Evolutionary conservation across 2,113 vertebrate genomes (phyloP).

Genomic region (Malurus cyaneus): DNA sequence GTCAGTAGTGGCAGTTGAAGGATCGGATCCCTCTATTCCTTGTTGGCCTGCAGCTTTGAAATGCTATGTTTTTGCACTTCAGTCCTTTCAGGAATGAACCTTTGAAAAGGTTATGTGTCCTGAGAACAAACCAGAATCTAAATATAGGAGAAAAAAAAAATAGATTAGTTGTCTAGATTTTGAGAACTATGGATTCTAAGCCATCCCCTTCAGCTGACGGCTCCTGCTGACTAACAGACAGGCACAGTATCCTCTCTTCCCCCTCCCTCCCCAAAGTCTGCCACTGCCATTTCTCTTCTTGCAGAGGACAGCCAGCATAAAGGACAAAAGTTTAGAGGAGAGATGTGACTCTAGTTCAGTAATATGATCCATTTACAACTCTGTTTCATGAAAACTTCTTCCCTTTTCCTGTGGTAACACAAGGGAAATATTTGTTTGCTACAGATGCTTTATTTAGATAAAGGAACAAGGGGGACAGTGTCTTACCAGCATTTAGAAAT

Average conservation of each 20-base stretch:
- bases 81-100: neutral
- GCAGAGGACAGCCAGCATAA: neutral
- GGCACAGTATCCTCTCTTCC: neutral
- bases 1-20: neutral
- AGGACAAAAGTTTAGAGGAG: neutral
- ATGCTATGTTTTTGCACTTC: neutral
- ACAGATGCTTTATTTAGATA: neutral
- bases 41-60: neutral
- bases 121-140: constrained; percentile 12
- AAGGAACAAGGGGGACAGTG: neutral
- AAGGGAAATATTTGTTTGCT: constrained; percentile 46
- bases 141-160: neutral
- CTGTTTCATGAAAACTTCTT: constrained; percentile 53
- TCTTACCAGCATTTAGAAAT: neutral
- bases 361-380: neutral
- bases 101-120: neutral
- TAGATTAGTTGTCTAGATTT: neutral
- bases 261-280: neutral
- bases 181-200: neutral
- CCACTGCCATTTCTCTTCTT: neutral
- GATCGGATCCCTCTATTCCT: neutral
- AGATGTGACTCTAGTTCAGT: neutral
- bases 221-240: constrained; percentile 24
- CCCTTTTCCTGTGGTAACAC: constrained; percentile 6
- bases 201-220: neutral